Evolutionary conservation across 23 tunicate species (phyloP), one percentile per base, ranked within the genome.

Genomic region (Phallusia fumigata): DNA sequence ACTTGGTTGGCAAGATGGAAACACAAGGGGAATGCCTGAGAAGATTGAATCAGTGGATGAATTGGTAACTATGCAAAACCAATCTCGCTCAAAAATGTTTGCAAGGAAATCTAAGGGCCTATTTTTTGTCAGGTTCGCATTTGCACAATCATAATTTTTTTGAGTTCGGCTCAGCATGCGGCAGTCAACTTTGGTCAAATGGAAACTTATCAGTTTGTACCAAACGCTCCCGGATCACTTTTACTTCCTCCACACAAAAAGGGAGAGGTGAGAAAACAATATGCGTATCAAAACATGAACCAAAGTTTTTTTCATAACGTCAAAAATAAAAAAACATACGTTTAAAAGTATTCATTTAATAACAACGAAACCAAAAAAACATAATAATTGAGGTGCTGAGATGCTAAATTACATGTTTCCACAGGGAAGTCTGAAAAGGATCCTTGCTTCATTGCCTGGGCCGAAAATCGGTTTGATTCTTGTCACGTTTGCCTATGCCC

Each of bases 151-250:
- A 80, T 89, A 31, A 82, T 90, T 49, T 90, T 86, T 78, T 80
- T 79, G 0, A 35, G 81, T 32, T 77, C 89, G 19, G 90, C 78
- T 18, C 89, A 85, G 31, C 90, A 90, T 65, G 90, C 95, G 19
- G 89, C 90, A 3, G 58, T 82, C 30, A 85, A 86, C 79, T 90
- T 86, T 78, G 84, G 84, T 1, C 90, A 86, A 36, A 53, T 36
- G 69, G 95, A 90, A 26, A 65, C 74, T 40, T 90, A 86, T 73
- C 84, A 86, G 44, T 86, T 90, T 50, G 77, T 90, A 51, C 95
- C 95, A 11, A 86, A 82, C 84, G 33, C 84, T 0, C 95, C 95
- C 10, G 80, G 53, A 31, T 65, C 75, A 15, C 76, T 90, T 86
- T 34, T 89, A 22, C 0, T 90, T 74, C 95, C 95, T 10, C 31